A percentile compares a stretch with the other conserved stretches of the same genome.
Evolutionary conservation across 2,113 vertebrate species (phyloP).

Genomic region (Plestiodon gilberti): DNA sequence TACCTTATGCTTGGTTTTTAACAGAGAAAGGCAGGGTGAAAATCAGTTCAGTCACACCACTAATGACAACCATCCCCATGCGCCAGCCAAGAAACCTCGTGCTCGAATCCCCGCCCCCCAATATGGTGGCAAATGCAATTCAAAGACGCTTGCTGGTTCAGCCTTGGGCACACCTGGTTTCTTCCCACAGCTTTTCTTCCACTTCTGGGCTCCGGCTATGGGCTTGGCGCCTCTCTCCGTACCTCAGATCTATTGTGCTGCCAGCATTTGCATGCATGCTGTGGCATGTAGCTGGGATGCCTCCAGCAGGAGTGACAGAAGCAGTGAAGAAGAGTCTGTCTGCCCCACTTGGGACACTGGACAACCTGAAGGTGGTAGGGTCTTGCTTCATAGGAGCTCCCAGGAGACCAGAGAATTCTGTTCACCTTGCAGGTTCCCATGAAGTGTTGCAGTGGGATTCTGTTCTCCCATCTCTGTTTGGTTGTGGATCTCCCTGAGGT

Average conservation of each 20-base stretch:
- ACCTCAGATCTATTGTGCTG: too few species aligned
- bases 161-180: neutral
- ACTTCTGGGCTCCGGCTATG: neutral
- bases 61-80: too few species aligned
- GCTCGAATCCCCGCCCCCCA: neutral
- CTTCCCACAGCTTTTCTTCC: neutral
- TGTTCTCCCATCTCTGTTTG: neutral
- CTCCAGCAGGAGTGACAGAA: neutral
- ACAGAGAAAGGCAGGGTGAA: neutral
- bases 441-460: neutral
- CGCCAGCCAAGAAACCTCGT: neutral
- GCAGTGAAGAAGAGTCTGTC: neutral
- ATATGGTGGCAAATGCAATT: neutral
- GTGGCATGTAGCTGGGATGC: neutral
- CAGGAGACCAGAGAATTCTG: neutral
- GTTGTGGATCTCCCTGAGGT: conserved; percentile 42
- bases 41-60: too few species aligned
- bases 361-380: neutral
- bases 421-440: neutral
- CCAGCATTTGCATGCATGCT: neutral
- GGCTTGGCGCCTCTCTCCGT: neutral
- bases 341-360: neutral
- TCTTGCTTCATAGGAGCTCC: neutral
- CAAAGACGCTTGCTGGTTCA: neutral
- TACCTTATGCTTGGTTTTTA: neutral